A percentile compares a stretch with the other conserved stretches of the same genome.
phyloP scores from a whole-genome alignment of 2,113 vertebrate genomes.

The Anarrhichthys ocellatus region DNA sequence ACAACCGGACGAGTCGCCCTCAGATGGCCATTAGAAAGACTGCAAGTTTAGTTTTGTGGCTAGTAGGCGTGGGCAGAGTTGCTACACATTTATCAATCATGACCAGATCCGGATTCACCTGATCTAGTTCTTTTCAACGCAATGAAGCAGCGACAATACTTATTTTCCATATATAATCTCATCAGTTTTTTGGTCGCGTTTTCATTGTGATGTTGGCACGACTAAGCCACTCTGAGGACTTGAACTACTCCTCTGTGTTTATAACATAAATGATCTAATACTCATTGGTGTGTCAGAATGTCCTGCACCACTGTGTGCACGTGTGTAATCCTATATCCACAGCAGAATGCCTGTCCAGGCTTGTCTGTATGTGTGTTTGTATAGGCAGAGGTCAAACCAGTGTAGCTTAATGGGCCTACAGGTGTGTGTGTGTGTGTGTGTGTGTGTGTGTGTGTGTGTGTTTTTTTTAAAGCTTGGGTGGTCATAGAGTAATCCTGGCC shows the following conservation, averaged over 20 bases:
- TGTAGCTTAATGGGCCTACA: conserved; percentile 12
- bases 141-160: not conserved
- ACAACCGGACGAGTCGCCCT: too few relatives aligned
- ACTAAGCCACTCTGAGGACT: not conserved
- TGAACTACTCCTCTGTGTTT: not conserved
- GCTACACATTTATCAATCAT: not conserved
- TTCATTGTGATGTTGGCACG: not conserved
- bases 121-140: too few relatives aligned
- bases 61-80: not conserved
- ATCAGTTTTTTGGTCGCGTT: not conserved
- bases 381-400: conserved; percentile 37
- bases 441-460: not conserved
- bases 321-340: conserved; percentile 12
- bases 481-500: not conserved
- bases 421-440: not conserved
- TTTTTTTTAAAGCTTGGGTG: conserved; percentile 14
- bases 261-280: not conserved
- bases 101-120: not conserved
- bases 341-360: conserved; percentile 36
- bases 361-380: conserved; percentile 30
- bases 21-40: not conserved
- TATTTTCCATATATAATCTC: not conserved
- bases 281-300: not conserved
- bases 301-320: not conserved
- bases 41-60: too few relatives aligned